Conservation (phyloP, 2,113 vertebrate genomes). For the Nannobrachium achirus region DNA sequence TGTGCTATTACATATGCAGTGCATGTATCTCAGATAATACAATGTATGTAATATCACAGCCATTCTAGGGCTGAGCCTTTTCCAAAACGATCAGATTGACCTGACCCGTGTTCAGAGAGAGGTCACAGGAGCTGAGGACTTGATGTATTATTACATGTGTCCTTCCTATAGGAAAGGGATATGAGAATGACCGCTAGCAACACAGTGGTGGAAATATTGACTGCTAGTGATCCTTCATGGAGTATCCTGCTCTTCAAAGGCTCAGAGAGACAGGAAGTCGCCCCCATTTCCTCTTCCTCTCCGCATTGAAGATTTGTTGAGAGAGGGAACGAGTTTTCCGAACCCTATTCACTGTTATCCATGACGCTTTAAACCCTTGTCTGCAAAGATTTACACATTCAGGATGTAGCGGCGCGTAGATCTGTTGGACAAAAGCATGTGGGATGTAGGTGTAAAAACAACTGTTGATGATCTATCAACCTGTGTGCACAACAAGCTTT, state of each 20-base stretch:
- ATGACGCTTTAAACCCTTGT: neutral
- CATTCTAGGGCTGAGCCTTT: no score
- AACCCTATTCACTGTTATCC: neutral
- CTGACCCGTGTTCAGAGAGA: neutral
- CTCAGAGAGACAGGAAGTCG: constrained; percentile 29
- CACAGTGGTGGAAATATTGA: constrained; percentile 12
- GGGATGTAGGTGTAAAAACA: neutral
- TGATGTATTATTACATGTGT: constrained; percentile 12
- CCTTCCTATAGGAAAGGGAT: constrained; percentile 20
- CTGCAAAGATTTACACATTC: neutral
- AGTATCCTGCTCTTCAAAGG: constrained; percentile 51
- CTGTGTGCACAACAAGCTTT: no score
- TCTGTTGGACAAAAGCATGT: neutral
- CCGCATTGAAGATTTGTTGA: neutral
- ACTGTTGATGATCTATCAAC: neutral
- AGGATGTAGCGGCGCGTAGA: neutral
- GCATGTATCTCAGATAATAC: no score
- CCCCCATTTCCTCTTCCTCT: constrained; percentile 20
- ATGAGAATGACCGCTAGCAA: constrained; percentile 32
- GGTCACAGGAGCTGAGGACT: neutral
- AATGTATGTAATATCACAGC: no score
- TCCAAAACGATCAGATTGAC: constrained; percentile 17
- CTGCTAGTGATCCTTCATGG: constrained; percentile 20
- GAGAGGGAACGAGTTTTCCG: neutral
- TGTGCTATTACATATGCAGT: no score